Conservation (phyloP, 1,140 invertebrate genomes). For the Macrotrachela quadricornifera region DNA sequence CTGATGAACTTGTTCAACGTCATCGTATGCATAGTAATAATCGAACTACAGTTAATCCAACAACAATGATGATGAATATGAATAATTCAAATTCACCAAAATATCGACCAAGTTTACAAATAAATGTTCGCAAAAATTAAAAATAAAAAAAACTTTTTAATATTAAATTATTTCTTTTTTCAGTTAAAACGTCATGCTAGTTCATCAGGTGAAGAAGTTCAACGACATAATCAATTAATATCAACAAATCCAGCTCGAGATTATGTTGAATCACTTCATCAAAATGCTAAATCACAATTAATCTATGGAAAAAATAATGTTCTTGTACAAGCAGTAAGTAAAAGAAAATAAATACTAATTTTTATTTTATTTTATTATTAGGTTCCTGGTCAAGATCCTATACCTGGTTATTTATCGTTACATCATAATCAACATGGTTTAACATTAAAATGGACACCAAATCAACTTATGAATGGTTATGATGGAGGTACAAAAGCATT, state of each 20-base stretch:
- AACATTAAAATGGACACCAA: conserved; percentile 43
- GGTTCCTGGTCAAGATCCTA: background rate
- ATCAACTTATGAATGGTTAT: conserved; percentile 77
- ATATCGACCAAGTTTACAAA: background rate
- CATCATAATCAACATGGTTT: conserved; percentile 48
- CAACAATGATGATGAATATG: conserved; percentile 18
- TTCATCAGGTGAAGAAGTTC: background rate
- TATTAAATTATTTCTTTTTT: background rate
- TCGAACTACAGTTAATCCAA: conserved; percentile 11
- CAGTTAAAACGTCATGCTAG: background rate
- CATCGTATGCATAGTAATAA: conserved; percentile 38
- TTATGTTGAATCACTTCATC: conserved; percentile 79
- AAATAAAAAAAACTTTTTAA: background rate
- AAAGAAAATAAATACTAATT: background rate
- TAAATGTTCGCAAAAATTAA: background rate
- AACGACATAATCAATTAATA: background rate
- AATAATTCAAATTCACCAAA: background rate
- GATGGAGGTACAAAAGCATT: conserved; percentile 32
- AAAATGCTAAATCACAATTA: conserved; percentile 65
- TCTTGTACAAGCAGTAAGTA: conserved; percentile 44
- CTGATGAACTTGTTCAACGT: conserved; percentile 70
- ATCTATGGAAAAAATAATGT: conserved; percentile 95
- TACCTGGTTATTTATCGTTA: conserved; percentile 64
- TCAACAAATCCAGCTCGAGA: conserved; percentile 47
- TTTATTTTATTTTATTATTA: background rate